A percentile compares a stretch with the other conserved stretches of the same genome.
Conservation (phyloP, 2,113 vertebrate genomes). For the Heptranchias perlo region DNA sequence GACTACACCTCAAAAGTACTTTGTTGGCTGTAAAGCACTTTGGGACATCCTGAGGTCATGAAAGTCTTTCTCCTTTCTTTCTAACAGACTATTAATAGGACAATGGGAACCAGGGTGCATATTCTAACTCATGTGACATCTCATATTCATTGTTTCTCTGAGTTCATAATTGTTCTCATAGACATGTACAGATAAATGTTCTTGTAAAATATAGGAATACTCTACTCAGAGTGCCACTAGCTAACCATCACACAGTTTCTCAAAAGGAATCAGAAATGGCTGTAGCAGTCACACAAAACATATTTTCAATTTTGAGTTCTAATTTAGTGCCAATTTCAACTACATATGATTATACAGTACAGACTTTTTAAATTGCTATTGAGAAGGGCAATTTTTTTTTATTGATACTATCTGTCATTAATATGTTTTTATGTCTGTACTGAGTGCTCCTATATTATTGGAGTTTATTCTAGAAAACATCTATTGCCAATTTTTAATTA, state of each 20-base stretch:
- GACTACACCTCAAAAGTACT: not conserved
- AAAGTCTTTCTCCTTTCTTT: not conserved
- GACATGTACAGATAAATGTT: too few species aligned
- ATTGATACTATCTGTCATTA: not conserved
- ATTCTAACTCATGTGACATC: not conserved
- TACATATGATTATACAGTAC: not conserved
- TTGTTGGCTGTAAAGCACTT: not conserved
- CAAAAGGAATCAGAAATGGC: not conserved
- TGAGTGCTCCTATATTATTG: too few species aligned
- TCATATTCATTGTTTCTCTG: not conserved
- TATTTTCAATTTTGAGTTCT: not conserved
- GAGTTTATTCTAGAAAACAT: not conserved
- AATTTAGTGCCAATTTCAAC: not conserved
- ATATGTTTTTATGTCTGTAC: not conserved
- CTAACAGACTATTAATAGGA: not conserved
- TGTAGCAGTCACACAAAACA: not conserved
- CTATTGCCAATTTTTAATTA: constrained; percentile 3
- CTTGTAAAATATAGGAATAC: not conserved
- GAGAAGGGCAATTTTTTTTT: not conserved
- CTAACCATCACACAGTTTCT: not conserved
- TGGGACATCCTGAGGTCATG: not conserved
- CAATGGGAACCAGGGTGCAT: not conserved
- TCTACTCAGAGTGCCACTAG: not conserved
- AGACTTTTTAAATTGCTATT: constrained; percentile 10
- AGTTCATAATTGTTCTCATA: not conserved